Base-by-base conservation (phyloP, 2,113 vertebrate species). In the Hystrix cristata region DNA sequence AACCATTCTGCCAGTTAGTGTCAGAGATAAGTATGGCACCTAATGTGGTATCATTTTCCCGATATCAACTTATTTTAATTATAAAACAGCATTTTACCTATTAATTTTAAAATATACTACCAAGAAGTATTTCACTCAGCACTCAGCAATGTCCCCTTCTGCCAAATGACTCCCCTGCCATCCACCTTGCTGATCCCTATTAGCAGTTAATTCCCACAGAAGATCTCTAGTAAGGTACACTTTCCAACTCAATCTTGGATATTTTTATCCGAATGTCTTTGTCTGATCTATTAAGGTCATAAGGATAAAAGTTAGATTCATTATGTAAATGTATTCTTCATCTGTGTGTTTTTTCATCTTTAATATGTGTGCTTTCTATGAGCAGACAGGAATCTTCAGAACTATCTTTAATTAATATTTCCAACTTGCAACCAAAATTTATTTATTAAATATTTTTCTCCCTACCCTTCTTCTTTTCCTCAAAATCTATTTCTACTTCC, bases 201-300 rank as follows among this genome's bases (percentile, higher is more conserved):
- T 76, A 88, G 21, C 15, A 91, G 16, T 69, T 88, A 78, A 81
- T 82, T 89, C 29, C 9, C 34, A 91, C 85, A 69, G 29, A 83
- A 74, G 16, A 87, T 69, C 15, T 95, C 69, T 95, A 84, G 53
- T 88, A 91, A 90, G 34, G 10, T 55, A 5, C 5, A n/a, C 18
- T 88, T 89, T 96, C 18, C 31, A 92, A 21, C 3, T 91, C 29
- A 10, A 59, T 83, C 69, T 53, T 89, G 25, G 11, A 23, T 67
- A 76, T 86, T 43, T 89, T 86, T 78, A 65, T 88, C 12, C 84
- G 12, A 88, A 85, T 71, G 65, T 82, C 51, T 91, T 88, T 97
- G 43, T 96, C n/a, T 71, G 38, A 46, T 12, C 16, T 53, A 88
- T 81, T 11, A 95, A 91, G 83, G 16, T 60, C 13, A 72, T 55